Evolutionary conservation across 2,888 invertebrate genomes (phyloP), one percentile per base, ranked within the genome.

Genomic region (Hemithea aestivaria): DNA sequence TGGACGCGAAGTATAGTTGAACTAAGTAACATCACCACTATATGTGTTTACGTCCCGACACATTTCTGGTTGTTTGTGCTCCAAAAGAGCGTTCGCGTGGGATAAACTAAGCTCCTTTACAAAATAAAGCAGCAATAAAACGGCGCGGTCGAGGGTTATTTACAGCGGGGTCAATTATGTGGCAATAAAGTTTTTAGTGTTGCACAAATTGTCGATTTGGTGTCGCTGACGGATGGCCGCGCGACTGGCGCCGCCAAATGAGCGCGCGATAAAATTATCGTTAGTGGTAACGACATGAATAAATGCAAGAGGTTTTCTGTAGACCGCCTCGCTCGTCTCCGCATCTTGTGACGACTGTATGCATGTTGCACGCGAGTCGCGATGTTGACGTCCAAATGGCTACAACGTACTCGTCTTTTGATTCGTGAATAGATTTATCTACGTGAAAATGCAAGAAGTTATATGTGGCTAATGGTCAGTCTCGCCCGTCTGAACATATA

Each of bases 231-330:
- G 82, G 78, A 85, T 85, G 76, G 80, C 68, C 76, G 73, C 75
- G 78, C 78, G 76, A 69, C 80, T 77, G 82, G 80, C 80, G 84
- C 79, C 84, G 73, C 75, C 81, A 87, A 88, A 88, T 88, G 87
- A 88, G 87, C 87, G 85, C 83, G 82, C 87, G 87, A 88, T 88
- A 88, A 87, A 88, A 88, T 88, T 87, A 88, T 87, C 87, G 87
- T 88, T 88, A 87, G 85, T 79, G 74, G 85, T 87, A 88, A 88
- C 87, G 87, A 88, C 87, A 88, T 87, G 87, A 87, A 88, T 88
- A 87, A 88, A 88, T 88, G 87, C 84, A 88, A 76, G 80, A 87
- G 83, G 81, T 70, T 77, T 76, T 73, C 71, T 66, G 71, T 34
- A 67, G 70, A 55, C 61, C 66, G 66, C 66, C 57, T 60, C 60